phyloP scores from a whole-genome alignment of 2,888 invertebrate genomes.

The Lithosia quadra region DNA sequence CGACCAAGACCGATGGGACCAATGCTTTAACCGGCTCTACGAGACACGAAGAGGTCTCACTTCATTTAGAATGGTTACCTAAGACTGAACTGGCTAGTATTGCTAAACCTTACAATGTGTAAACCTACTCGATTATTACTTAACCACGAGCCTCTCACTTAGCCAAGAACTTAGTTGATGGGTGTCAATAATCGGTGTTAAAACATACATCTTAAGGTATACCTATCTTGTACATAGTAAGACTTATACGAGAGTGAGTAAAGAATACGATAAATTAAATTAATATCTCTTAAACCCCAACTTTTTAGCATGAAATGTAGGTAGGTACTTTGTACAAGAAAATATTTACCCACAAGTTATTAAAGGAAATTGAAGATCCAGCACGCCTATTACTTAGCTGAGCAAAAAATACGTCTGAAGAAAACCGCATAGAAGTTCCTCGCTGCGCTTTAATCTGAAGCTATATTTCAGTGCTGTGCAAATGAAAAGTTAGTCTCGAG shows the following conservation, averaged over 20 bases:
- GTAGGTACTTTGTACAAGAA: slow-evolving; percentile 2
- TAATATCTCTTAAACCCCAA: neutral
- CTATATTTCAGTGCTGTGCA: slow-evolving; percentile 85
- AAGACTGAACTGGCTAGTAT: neutral
- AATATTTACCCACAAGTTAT: slow-evolving; percentile 35
- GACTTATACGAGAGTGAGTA: too few species aligned
- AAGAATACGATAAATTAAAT: neutral
- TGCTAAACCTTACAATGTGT: neutral
- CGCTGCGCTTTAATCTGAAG: slow-evolving; percentile 81
- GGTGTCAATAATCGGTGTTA: too few species aligned
- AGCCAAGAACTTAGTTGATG: too few species aligned
- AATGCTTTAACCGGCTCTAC: too few species aligned
- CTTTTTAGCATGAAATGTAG: slow-evolving; percentile 6
- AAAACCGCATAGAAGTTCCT: slow-evolving; percentile 81
- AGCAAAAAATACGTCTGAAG: slow-evolving; percentile 74
- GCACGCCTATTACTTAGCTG: slow-evolving; percentile 59
- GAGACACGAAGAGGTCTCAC: neutral
- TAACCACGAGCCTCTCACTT: neutral
- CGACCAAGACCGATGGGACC: too few species aligned
- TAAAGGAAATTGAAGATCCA: slow-evolving; percentile 58
- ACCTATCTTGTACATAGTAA: neutral
- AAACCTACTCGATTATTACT: neutral
- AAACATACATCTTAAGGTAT: too few species aligned
- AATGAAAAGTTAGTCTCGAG: slow-evolving; percentile 84
- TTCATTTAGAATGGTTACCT: too few species aligned